Evolutionary conservation across 2,888 invertebrate genomes (phyloP).

Genomic region (Diadegma fenestrale): DNA sequence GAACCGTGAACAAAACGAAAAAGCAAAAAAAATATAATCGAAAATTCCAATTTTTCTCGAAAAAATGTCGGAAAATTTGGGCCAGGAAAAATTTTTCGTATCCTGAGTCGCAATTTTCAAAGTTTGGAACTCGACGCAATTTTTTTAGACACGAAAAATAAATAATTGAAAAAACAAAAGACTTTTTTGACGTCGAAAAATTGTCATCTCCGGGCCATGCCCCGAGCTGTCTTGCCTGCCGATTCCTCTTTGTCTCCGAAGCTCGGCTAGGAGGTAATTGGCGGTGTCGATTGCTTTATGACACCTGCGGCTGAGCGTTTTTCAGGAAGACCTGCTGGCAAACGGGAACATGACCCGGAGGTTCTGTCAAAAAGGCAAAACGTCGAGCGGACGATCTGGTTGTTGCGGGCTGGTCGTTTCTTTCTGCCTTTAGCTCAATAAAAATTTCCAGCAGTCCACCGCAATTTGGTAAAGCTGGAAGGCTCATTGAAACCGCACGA

Average conservation of each 20-base stretch:
- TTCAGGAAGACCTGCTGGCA: conserved; percentile 60
- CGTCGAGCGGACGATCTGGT: background rate
- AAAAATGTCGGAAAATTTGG: background rate
- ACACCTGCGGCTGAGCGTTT: conserved; percentile 65
- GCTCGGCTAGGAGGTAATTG: conserved; percentile 51
- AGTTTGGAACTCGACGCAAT: background rate
- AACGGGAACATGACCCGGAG: conserved; percentile 20
- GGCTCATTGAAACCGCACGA: conserved; percentile 57
- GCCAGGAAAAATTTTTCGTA: background rate
- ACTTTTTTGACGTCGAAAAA: background rate
- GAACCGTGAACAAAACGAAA: background rate
- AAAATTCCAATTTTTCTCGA: background rate
- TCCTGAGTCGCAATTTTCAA: background rate
- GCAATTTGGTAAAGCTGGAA: conserved; percentile 48
- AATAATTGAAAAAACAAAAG: background rate
- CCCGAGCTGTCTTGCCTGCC: background rate
- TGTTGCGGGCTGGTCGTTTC: background rate
- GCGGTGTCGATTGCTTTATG: conserved; percentile 65
- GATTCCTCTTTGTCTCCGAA: conserved; percentile 3
- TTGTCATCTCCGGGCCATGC: conserved; percentile 31
- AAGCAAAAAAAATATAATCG: background rate
- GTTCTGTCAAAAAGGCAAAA: conserved; percentile 36
- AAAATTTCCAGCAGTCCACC: conserved; percentile 25
- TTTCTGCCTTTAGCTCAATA: conserved; percentile 1
- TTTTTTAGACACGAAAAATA: too few relatives aligned